Percentiles rank a stretch among this genome's conserved stretches.
phyloP scores from a whole-genome alignment of 2,888 invertebrate species.

The Seira ritae region DNA sequence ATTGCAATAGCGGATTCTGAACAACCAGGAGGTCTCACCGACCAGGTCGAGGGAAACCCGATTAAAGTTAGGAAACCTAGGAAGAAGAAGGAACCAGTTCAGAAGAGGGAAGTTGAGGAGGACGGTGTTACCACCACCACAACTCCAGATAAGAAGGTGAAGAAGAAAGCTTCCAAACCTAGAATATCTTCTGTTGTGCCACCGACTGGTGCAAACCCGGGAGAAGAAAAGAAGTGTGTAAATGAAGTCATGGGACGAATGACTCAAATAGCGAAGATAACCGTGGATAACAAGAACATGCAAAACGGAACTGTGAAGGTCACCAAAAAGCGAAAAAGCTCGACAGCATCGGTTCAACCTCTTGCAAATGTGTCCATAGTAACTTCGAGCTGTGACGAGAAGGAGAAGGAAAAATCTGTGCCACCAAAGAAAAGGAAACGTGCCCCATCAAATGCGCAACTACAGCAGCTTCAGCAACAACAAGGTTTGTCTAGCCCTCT shows the following conservation, averaged over 20 bases:
- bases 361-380: not conserved
- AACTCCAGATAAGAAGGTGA: too few relatives aligned
- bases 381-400: constrained; percentile 1
- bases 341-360: not conserved
- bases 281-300: constrained; percentile 28
- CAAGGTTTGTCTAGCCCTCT: constrained; percentile 9
- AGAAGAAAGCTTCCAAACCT: constrained; percentile 20
- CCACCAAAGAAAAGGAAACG: constrained; percentile 57
- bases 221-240: constrained; percentile 44
- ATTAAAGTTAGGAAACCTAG: too few relatives aligned
- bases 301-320: constrained; percentile 41
- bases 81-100: constrained; percentile 28
- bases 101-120: not conserved
- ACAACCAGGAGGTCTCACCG: too few relatives aligned
- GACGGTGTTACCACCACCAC: constrained; percentile 2
- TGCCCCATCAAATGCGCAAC: constrained; percentile 25
- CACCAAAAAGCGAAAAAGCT: constrained; percentile 42
- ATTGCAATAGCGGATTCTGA: too few relatives aligned
- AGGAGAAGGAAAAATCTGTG: constrained; percentile 53
- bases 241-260: constrained; percentile 35
- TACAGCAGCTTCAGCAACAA: too few relatives aligned
- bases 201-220: not conserved
- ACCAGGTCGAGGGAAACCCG: too few relatives aligned
- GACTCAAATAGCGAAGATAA: constrained; percentile 21
- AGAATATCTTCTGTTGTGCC: not conserved